A percentile compares a stretch with the other conserved stretches of the same genome.
Evolutionary conservation across 1,140 invertebrate genomes (phyloP).

Genomic region (Drosophila pallidifrons): DNA sequence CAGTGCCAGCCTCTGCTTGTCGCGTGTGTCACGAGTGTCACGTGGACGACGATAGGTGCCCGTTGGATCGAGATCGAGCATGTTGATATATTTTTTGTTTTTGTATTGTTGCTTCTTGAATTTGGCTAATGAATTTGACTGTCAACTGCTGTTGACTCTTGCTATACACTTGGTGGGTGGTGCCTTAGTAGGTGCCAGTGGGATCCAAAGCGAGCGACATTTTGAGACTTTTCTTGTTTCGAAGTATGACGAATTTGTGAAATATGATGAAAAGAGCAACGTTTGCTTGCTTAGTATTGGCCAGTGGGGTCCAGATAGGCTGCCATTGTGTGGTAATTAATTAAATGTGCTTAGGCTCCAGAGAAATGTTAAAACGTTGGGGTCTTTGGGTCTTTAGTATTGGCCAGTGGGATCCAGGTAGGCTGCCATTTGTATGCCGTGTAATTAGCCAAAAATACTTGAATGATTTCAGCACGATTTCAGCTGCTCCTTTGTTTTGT

Average conservation of each 20-base stretch:
- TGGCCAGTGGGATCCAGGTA: constrained; percentile 83
- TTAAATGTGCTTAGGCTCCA: not conserved
- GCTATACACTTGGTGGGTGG: not conserved
- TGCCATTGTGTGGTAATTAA: constrained; percentile 46
- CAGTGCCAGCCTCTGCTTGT: constrained; percentile 64
- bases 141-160: too few species aligned
- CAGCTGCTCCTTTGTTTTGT: constrained; percentile 71
- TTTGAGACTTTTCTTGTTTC: constrained; percentile 34
- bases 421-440: constrained; percentile 58
- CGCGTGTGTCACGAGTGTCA: constrained; percentile 64
- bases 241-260: constrained; percentile 1
- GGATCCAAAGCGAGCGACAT: constrained; percentile 81
- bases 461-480: constrained; percentile 67
- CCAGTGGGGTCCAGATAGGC: constrained; percentile 79
- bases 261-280: not conserved
- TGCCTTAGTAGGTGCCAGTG: constrained; percentile 78
- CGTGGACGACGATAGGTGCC: constrained; percentile 78
- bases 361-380: not conserved
- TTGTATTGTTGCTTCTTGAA: constrained; percentile 8
- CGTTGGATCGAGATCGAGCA: constrained; percentile 76
- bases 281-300: constrained; percentile 66
- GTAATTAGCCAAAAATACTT: constrained; percentile 65
- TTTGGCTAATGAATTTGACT: not conserved
- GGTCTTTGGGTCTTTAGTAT: constrained; percentile 49
- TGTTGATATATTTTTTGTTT: constrained; percentile 32